These are phyloP conservation scores for Pilophorus perplexus DNA, from an alignment of 2,888 invertebrate genomes.

Conservation along the genomic window DNA sequence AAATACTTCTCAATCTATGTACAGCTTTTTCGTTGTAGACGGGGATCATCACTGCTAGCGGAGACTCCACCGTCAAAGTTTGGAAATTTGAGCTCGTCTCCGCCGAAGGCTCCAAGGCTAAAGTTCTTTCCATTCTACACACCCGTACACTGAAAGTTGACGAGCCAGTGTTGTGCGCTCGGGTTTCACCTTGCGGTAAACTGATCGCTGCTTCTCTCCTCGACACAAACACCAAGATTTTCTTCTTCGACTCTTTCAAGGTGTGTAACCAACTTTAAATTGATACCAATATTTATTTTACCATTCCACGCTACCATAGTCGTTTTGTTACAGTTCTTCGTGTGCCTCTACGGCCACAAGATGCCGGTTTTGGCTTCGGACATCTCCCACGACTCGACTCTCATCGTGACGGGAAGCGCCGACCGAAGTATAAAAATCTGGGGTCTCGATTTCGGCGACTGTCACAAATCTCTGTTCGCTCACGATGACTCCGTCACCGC, in stretches of 20 bases:
- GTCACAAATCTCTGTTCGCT: slow-evolving; percentile 92
- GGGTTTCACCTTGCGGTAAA: slow-evolving; percentile 79
- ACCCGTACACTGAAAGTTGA: slow-evolving; percentile 80
- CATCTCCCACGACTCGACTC: slow-evolving; percentile 79
- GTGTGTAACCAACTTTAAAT: slow-evolving; percentile 54
- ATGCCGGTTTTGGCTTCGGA: slow-evolving; percentile 91
- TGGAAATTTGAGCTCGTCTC: slow-evolving; percentile 89
- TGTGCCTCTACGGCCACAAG: slow-evolving; percentile 94
- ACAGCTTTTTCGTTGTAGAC: slow-evolving; percentile 54
- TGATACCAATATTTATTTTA: not conserved
- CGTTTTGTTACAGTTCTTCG: slow-evolving; percentile 66
- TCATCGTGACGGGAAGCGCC: slow-evolving; percentile 91
- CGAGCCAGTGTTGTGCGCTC: slow-evolving; percentile 80
- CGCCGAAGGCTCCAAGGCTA: slow-evolving; percentile 53
- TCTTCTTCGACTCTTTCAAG: slow-evolving; percentile 91
- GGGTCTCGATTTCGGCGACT: slow-evolving; percentile 99
- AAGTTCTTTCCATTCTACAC: slow-evolving; percentile 74
- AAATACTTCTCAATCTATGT: not conserved
- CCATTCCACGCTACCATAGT: not conserved
- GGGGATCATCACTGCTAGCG: slow-evolving; percentile 81
- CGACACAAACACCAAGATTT: slow-evolving; percentile 92
- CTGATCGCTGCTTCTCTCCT: slow-evolving; percentile 86
- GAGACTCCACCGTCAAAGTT: slow-evolving; percentile 85
- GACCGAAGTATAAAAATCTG: slow-evolving; percentile 96
- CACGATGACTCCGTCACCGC: slow-evolving; percentile 93